Evolutionary conservation across 1,140 invertebrate genomes (phyloP), one percentile per base, ranked within the genome.

Genomic region (Oscheius sp.): DNA sequence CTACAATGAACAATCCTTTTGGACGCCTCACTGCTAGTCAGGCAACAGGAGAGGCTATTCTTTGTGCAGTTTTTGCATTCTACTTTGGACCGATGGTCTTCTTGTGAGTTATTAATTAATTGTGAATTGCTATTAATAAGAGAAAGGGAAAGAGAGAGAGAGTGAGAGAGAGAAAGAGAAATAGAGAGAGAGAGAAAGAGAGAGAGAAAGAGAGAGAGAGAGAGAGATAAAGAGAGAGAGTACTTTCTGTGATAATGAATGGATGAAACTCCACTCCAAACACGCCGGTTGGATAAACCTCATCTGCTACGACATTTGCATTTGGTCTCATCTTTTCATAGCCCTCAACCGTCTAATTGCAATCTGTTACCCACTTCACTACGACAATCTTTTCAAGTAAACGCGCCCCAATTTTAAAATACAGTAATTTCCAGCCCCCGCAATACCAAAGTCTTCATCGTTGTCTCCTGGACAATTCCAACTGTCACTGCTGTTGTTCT

Each of bases 291-390:
- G 45, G 15, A 55, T 71, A 26, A 55, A 61, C 23, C 62, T 71
- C 15, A 38, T 71, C 34, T 52, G 46, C 26, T 71, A 71, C 61
- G 69, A 71, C 28, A 58, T 71, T 38, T 64, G 59, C 42, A 71
- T 71, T 13, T 71, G 45, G 20, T 64, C 59, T 38, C 69, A 71
- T 64, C 36, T 71, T 15, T 71, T 71, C 28, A 64, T 71, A 23
- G 59, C 69, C 13, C 20, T 71, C 26, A 71, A 71, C 35, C 59
- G 69, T 3, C 23, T 71, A 4, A 63, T 58, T 59, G 69, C 69
- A 3, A 71, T 71, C 26, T 62, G 29, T 1, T 46, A 63, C 18
- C 69, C 69, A 13, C 32, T 71, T 26, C 10, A 52, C 15, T 71
- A 71, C 61, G 59, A 38, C 35, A 32, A 29, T 18, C 31, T 58